phyloP scores from a whole-genome alignment of 1,140 invertebrate genomes.

The Anoplophora glabripennis region DNA sequence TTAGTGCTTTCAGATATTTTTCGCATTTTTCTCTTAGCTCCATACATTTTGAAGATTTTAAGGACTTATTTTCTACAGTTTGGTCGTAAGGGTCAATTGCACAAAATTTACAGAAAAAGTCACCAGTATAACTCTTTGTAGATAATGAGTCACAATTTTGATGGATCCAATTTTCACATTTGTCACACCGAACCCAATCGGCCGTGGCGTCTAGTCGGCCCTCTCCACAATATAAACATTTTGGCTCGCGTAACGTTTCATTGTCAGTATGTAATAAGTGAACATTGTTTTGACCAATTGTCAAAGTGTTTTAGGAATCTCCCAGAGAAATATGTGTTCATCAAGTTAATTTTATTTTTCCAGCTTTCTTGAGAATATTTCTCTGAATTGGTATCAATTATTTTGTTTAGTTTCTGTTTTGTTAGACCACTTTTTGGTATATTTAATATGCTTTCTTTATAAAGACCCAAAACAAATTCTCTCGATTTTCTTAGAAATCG shows the following conservation, averaged over 20 bases:
- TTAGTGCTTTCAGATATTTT: no score
- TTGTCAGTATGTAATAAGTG: no score
- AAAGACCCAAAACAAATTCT: constrained; percentile 2
- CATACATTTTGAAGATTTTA: no score
- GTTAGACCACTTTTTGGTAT: background rate
- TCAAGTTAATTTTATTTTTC: background rate
- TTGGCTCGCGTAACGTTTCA: background rate
- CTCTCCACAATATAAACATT: constrained; percentile 12
- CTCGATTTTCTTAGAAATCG: constrained; percentile 14
- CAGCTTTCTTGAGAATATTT: background rate
- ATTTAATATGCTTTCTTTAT: background rate
- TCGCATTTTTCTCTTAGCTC: no score
- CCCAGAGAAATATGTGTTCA: background rate
- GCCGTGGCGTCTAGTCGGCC: constrained; percentile 5
- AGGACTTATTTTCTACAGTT: no score
- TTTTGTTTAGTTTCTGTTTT: background rate
- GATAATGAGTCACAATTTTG: background rate
- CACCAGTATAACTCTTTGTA: no score
- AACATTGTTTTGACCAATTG: no score
- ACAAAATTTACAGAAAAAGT: no score
- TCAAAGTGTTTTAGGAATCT: background rate
- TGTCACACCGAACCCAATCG: constrained; percentile 15
- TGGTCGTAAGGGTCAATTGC: no score
- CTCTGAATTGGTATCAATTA: background rate
- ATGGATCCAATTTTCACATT: background rate